A percentile compares a stretch with the other conserved stretches of the same genome.
Evolutionary conservation across 2,888 invertebrate genomes (phyloP).

Genomic region (Tetropium fuscum): DNA sequence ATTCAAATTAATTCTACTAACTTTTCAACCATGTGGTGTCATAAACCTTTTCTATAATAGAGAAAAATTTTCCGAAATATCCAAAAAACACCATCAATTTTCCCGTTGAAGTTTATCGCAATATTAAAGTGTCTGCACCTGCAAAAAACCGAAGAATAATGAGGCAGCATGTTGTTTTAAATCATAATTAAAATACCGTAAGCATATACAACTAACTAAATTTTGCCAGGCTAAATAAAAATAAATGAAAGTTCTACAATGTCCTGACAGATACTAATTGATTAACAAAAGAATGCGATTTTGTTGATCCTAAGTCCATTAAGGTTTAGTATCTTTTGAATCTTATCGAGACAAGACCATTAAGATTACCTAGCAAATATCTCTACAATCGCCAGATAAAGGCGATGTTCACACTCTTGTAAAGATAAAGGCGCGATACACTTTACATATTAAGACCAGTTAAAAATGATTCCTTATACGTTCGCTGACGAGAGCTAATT

Average conservation of each 20-base stretch:
- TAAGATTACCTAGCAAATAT: conserved; percentile 44
- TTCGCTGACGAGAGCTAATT: conserved; percentile 14
- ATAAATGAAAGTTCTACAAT: conserved; percentile 6
- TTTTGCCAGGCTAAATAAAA: conserved; percentile 1
- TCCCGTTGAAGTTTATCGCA: too few species aligned
- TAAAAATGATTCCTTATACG: conserved; percentile 14
- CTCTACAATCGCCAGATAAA: conserved; percentile 40
- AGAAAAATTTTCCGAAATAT: too few species aligned
- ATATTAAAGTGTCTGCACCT: neutral
- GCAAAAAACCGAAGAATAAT: neutral
- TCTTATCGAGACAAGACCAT: conserved; percentile 44
- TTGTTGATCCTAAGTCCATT: conserved; percentile 31
- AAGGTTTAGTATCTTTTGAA: conserved; percentile 35
- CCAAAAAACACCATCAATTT: too few species aligned
- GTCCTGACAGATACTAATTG: conserved; percentile 37
- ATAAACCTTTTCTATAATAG: too few species aligned
- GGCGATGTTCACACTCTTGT: conserved; percentile 42
- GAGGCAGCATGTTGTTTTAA: too few species aligned
- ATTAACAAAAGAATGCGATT: conserved; percentile 35
- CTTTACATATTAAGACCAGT: conserved; percentile 21
- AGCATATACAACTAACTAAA: conserved; percentile 3
- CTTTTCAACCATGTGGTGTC: too few species aligned
- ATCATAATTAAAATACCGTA: conserved; percentile 10
- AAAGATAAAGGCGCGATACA: conserved; percentile 36
- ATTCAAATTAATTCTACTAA: too few species aligned